Conservation (phyloP, 1,140 invertebrate genomes). For the Nasonia vitripennis region DNA sequence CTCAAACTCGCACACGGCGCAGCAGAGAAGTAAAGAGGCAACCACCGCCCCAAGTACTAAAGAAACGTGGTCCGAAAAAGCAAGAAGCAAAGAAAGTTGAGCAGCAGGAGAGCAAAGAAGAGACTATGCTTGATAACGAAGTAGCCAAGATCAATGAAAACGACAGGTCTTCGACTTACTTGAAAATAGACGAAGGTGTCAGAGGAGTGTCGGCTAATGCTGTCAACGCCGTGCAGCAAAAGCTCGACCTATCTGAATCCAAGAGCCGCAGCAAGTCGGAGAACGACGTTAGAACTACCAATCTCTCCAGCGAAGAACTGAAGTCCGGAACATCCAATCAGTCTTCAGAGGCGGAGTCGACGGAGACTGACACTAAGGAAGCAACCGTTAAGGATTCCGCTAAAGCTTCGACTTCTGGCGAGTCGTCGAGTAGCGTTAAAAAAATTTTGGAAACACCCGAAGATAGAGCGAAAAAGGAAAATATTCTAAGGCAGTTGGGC, state of each 20-base stretch:
- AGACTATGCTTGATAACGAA: conserved; percentile 70
- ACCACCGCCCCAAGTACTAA: conserved; percentile 57
- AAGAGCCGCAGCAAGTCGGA: conserved; percentile 71
- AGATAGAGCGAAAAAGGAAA: conserved; percentile 73
- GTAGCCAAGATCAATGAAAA: conserved; percentile 73
- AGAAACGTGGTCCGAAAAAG: conserved; percentile 64
- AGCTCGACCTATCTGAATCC: neutral
- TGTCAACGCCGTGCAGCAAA: conserved; percentile 38
- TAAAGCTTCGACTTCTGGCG: conserved; percentile 70
- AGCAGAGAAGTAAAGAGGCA: conserved; percentile 66
- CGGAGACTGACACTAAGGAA: neutral
- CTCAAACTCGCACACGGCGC: conserved; percentile 62
- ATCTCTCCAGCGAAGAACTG: conserved; percentile 10
- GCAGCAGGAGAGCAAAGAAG: conserved; percentile 69
- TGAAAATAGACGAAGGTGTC: conserved; percentile 51
- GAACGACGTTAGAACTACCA: conserved; percentile 60
- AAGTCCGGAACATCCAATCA: conserved; percentile 10
- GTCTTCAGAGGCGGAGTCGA: neutral
- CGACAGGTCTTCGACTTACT: conserved; percentile 57
- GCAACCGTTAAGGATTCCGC: conserved; percentile 75
- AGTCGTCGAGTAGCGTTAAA: conserved; percentile 69
- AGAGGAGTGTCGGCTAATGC: conserved; percentile 62
- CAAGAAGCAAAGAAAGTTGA: conserved; percentile 65
- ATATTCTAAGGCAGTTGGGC: conserved; percentile 71
- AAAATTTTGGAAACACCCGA: conserved; percentile 75